Conservation (phyloP, 1,140 invertebrate genomes). For the Berghia stephanieae region DNA sequence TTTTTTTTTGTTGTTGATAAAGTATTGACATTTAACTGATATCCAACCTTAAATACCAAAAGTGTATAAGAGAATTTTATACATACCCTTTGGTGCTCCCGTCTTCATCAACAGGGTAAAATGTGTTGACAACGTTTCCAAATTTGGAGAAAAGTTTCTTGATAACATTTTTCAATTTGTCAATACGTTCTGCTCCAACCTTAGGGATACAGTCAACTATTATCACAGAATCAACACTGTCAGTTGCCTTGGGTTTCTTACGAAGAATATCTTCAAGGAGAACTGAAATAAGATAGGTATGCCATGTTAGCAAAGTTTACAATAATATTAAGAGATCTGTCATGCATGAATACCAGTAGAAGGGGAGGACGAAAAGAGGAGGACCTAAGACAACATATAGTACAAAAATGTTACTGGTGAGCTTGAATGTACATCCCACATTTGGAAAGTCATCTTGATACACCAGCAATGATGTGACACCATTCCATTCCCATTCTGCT, state of each 20-base stretch:
- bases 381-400: too few species aligned
- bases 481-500: too few species aligned
- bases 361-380: too few species aligned
- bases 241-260: slow-evolving; percentile 89
- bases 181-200: slow-evolving; percentile 87
- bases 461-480: too few species aligned
- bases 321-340: too few species aligned
- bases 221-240: slow-evolving; percentile 94
- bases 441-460: too few species aligned
- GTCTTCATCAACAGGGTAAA: slow-evolving; percentile 85
- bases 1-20: slow-evolving; percentile 81
- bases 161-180: slow-evolving; percentile 93
- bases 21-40: neutral
- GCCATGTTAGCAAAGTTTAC: too few species aligned
- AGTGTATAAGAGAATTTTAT: neutral
- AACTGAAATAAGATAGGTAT: slow-evolving; percentile 74
- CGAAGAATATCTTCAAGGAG: slow-evolving; percentile 86
- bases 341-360: too few species aligned
- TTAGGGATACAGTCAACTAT: slow-evolving; percentile 96
- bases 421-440: too few species aligned
- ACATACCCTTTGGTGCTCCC: slow-evolving; percentile 86
- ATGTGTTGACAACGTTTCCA: slow-evolving; percentile 89
- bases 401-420: too few species aligned
- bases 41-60: neutral
- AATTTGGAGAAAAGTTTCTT: slow-evolving; percentile 92